phyloP scores from a whole-genome alignment of 2,797 vertebrate species.

The Hippopotamyrus pictus region DNA sequence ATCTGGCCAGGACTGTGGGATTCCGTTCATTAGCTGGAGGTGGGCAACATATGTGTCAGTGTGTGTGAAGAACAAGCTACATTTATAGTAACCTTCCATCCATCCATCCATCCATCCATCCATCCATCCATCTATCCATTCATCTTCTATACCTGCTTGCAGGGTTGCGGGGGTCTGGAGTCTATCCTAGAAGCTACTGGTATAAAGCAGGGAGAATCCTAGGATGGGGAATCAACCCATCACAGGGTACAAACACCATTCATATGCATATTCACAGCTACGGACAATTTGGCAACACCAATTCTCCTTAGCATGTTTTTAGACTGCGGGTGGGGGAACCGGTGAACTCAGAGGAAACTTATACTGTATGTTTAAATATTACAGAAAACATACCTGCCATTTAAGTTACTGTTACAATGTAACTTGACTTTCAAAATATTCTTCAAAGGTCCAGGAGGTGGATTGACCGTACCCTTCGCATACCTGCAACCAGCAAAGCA shows the following conservation, averaged over 20 bases:
- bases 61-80: neutral
- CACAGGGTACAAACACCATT: neutral
- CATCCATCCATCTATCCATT: neutral
- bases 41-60: neutral
- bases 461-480: neutral
- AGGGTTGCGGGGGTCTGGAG: neutral
- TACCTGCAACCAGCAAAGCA: neutral
- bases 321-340: neutral
- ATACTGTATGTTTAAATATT: neutral
- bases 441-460: neutral
- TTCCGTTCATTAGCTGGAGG: neutral
- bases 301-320: neutral
- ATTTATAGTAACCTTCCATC: neutral
- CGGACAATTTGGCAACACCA: neutral
- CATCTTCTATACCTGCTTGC: neutral
- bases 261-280: neutral
- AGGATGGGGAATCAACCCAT: neutral
- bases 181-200: neutral
- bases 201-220: neutral
- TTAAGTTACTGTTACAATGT: neutral
- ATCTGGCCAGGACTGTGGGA: neutral
- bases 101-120: neutral
- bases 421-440: neutral
- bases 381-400: neutral
- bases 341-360: too few species aligned